Evolutionary conservation across 2,888 invertebrate species (phyloP).

Genomic region (Dendrolimus pini): DNA sequence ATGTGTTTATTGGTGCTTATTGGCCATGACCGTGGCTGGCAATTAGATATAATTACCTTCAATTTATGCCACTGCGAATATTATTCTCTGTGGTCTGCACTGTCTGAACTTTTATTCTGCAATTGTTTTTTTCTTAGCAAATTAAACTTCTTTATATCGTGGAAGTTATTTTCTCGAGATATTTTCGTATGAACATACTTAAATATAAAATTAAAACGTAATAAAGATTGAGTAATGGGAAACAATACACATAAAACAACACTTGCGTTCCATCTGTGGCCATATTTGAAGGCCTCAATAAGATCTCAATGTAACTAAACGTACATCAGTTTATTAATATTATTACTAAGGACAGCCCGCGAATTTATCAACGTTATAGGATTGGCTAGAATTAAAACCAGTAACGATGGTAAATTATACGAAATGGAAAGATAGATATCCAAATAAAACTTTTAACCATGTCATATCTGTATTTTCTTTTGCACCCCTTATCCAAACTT

Average conservation of each 20-base stretch:
- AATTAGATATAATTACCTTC: slow-evolving; percentile 73
- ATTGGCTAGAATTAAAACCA: too few relatives aligned
- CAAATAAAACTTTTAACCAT: too few relatives aligned
- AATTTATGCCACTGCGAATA: slow-evolving; percentile 67
- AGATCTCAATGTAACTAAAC: slow-evolving; percentile 44
- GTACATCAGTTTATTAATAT: slow-evolving; percentile 2
- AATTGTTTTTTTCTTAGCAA: slow-evolving; percentile 57
- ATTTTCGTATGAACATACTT: slow-evolving; percentile 14
- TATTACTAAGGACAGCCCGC: slow-evolving; percentile 3
- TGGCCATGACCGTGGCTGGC: slow-evolving; percentile 72
- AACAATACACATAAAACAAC: slow-evolving; percentile 9
- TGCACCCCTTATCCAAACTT: too few relatives aligned
- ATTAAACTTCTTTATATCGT: slow-evolving; percentile 44
- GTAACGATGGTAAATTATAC: too few relatives aligned
- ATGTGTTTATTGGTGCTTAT: slow-evolving; percentile 74
- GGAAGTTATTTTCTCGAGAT: slow-evolving; percentile 32
- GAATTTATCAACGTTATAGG: background rate
- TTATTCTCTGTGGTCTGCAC: slow-evolving; percentile 55
- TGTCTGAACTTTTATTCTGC: slow-evolving; percentile 42
- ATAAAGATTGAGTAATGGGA: background rate
- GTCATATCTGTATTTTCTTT: too few relatives aligned
- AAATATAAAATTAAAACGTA: background rate
- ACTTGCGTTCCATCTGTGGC: slow-evolving; percentile 34
- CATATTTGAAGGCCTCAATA: slow-evolving; percentile 35
- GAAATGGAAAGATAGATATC: too few relatives aligned